Evolutionary conservation across 30 jellyfish, hydroid and myxozoan genomes (phyloP), one percentile per base, ranked within the genome.

Genomic region (Hydractinia symbiolongicarpus): DNA sequence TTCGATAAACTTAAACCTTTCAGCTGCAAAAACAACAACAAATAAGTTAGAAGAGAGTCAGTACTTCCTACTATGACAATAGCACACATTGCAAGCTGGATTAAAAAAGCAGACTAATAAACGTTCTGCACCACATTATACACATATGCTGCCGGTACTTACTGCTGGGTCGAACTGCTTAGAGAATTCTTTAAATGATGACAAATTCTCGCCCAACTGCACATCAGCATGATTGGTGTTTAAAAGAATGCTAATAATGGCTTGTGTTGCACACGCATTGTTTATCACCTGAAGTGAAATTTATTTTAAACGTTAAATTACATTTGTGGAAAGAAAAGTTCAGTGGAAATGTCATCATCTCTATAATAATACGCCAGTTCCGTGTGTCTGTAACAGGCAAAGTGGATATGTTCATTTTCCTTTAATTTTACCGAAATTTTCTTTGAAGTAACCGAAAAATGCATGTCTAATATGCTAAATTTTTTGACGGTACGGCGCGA

Each of bases 251-350:
- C 99, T 93, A 54, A 93, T 85, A 14, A 93, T 93, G 40, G 99
- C 99, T 79, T 93, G 99, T 7, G 99, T 93, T 0, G 99, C 99
- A 81, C 99, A 93, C 67, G 99, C 99, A 88, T 93, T 93, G 90
- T 93, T 93, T 68, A 93, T 93, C 50, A 93, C 99, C 99, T 93
- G 20, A 6, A 79, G 52, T n/a, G 44, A 30, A 30, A 2, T 30
- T 30, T 30, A 30, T 30, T 30, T 30, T 30, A 30, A 30, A 30
- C 44, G 44, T 30, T 30, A 30, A 30, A 30, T 30, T 30, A 30
- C 44, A 30, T 30, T n/a, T 30, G 1, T 30, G 44, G 44, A 30
- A 30, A 30, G 44, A 30, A 30, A 30, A 30, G 44, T 30, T 30
- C 2, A 30, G 44, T 30, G 44, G 44, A 30, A 30, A 30, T 30